Conservation (phyloP, 2,113 vertebrate genomes). For the Sialia sialis region DNA sequence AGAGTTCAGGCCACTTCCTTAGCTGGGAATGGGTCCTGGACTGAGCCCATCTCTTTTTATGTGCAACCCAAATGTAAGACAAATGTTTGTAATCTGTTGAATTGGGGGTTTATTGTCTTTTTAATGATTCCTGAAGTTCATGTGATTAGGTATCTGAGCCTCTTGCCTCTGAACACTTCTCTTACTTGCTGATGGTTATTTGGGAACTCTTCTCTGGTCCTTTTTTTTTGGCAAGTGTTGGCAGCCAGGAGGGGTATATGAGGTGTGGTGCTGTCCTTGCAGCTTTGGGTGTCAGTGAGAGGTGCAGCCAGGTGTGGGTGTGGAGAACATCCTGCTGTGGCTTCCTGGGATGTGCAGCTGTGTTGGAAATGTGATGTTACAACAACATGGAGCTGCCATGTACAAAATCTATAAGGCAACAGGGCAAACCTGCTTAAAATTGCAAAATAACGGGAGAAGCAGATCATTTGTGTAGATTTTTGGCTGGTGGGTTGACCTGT, state of each 20-base stretch:
- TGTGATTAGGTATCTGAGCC: neutral
- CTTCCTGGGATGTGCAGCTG: neutral
- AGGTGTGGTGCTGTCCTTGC: neutral
- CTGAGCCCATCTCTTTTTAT: conserved; percentile 87
- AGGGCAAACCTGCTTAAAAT: neutral
- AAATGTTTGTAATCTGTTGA: neutral
- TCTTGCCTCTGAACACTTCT: neutral
- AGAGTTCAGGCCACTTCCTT: conserved; percentile 90
- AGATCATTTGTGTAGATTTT: neutral
- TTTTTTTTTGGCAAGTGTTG: neutral
- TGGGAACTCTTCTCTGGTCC: neutral
- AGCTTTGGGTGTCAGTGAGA: neutral
- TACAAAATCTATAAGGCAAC: neutral
- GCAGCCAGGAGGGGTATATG: neutral
- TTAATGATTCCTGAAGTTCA: neutral
- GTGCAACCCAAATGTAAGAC: conserved; percentile 89
- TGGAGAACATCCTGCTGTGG: neutral
- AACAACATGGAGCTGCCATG: neutral
- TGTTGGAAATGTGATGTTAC: neutral
- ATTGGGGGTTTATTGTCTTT: neutral
- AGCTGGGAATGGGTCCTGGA: conserved; percentile 96
- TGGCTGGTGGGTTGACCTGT: neutral
- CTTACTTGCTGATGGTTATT: neutral
- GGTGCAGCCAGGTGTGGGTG: neutral
- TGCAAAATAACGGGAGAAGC: neutral